Evolutionary conservation across 2,888 invertebrate species (phyloP).

Genomic region (Seira sanloemensis): DNA sequence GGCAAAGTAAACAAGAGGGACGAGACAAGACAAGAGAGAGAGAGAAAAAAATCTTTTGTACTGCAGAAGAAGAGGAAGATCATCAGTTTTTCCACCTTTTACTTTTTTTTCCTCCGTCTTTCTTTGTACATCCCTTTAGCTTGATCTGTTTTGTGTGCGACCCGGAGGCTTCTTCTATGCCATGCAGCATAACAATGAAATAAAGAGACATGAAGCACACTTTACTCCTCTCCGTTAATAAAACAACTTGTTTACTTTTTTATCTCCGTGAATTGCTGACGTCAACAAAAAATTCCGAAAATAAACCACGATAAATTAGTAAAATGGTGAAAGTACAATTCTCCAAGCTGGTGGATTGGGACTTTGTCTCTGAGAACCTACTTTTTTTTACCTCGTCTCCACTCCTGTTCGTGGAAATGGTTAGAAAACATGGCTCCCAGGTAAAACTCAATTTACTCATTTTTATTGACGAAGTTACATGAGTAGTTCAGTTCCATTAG

Average conservation of each 20-base stretch:
- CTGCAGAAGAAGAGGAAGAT: too few relatives aligned
- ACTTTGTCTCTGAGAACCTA: too few relatives aligned
- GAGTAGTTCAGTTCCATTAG: too few relatives aligned
- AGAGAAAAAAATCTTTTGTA: neutral
- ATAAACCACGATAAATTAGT: too few relatives aligned
- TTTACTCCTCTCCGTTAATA: constrained; percentile 11
- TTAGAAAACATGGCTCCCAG: constrained; percentile 16
- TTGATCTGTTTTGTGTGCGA: constrained; percentile 13
- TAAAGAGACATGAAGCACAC: neutral
- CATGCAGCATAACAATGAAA: constrained; percentile 38
- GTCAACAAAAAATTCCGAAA: too few relatives aligned
- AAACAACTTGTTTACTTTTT: neutral
- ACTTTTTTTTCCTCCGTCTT: neutral
- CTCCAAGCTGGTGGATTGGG: too few relatives aligned
- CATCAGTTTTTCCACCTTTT: constrained; percentile 17
- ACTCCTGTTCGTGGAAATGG: neutral
- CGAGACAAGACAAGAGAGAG: neutral
- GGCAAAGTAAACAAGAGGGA: too few relatives aligned
- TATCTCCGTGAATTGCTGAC: too few relatives aligned
- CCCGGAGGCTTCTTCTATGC: constrained; percentile 10
- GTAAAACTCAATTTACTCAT: constrained; percentile 21
- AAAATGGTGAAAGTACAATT: too few relatives aligned
- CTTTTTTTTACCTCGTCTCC: too few relatives aligned
- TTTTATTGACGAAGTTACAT: too few relatives aligned
- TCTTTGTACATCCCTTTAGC: constrained; percentile 20